Evolutionary conservation across 2,888 invertebrate genomes (phyloP), one percentile per base, ranked within the genome.

Genomic region (Nowickia ferox): DNA sequence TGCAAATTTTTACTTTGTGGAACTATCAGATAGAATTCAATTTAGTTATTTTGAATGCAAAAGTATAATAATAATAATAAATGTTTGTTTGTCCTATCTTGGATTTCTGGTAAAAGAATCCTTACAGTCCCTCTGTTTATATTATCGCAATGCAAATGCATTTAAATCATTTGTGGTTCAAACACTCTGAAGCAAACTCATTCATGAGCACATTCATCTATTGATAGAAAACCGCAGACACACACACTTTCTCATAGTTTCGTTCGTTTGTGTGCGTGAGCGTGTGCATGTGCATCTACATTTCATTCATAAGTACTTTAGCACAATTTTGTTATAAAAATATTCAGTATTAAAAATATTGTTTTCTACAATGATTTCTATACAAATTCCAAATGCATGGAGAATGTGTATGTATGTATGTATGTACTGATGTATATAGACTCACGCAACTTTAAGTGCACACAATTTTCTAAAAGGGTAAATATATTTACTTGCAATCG

Each of bases 101-200:
- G 57, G 4, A 10, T 8, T n/a, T 42, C 38, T 30, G 6, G 30
- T 6, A 9, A n/a, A n/a, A n/a, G 38, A 42, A 71, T 44, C 4
- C 22, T 44, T 2, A 9, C 17, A 51, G 11, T 9, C 38, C 65
- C 30, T 53, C 13, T 66, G 55, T 66, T 55, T 42, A 11, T 42
- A 11, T 51, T 48, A 17, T n/a, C 30, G 15, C 8, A 17, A 40
- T 3, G 30, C 44, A 42, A 77, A 55, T 68, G 61, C 75, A 65
- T 65, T 30, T 71, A 30, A 76, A 82, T 55, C 30, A 57, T 65
- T 76, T 82, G 65, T 76, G 57, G 76, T 75, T 68, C 19, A 81
- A 75, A 46, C 9, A 72, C 51, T 48, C 40, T 4, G 30, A 44
- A 30, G 38, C 42, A 4, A 6, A 53, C n/a, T 9, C 30, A 48